Evolutionary conservation across 2,113 vertebrate genomes (phyloP).

Genomic region (Tonatia bakeri): DNA sequence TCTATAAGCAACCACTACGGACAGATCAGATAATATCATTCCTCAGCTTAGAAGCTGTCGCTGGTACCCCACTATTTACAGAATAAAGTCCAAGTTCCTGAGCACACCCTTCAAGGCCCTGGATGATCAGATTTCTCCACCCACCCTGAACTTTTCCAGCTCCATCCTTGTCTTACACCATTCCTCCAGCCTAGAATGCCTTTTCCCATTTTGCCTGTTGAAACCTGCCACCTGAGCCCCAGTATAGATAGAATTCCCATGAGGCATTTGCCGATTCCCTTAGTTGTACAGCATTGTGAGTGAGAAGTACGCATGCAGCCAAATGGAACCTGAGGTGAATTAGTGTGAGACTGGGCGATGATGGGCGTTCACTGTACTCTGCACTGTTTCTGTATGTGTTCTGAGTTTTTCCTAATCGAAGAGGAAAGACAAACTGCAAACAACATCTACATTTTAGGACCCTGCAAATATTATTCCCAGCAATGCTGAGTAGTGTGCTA

Average conservation of each 20-base stretch:
- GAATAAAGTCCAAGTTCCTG: not conserved
- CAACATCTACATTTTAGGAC: not conserved
- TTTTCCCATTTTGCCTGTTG: not conserved
- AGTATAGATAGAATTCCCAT: not conserved
- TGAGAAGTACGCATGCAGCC: not conserved
- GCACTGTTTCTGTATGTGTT: not conserved
- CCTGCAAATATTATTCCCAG: not conserved
- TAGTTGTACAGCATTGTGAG: not conserved
- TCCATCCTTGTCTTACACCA: not conserved
- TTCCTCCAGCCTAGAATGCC: not conserved
- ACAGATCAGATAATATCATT: not conserved
- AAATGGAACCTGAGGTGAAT: not conserved
- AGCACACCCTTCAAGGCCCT: not conserved
- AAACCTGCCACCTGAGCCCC: not conserved
- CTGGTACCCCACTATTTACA: not conserved
- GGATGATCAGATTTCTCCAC: not conserved
- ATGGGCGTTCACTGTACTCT: not conserved
- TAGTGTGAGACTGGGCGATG: not conserved
- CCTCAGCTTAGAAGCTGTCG: not conserved
- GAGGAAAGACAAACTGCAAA: not conserved
- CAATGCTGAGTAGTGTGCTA: not conserved
- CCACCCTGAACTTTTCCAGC: not conserved
- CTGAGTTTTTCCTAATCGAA: not conserved
- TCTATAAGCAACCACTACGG: not conserved
- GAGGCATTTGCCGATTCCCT: slow-evolving; percentile 38